These are phyloP conservation scores for Dione vanillae DNA, from an alignment of 2,888 invertebrate genomes.

Conservation along the genomic window DNA sequence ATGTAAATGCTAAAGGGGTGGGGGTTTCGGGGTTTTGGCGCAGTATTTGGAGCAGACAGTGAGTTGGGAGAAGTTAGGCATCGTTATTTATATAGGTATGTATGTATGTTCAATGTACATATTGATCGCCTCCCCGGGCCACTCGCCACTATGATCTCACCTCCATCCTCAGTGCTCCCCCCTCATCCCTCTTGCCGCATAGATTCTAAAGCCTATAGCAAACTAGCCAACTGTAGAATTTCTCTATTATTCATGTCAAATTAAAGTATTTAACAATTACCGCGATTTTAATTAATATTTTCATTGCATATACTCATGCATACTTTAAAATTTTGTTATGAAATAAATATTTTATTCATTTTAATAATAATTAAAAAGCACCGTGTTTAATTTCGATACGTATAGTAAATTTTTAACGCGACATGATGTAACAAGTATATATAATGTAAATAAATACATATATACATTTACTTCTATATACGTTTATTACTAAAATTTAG, in stretches of 20 bases:
- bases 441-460: too few relatives aligned
- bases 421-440: too few relatives aligned
- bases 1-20: conserved; percentile 59
- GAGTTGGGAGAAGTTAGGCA: conserved; percentile 82
- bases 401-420: too few relatives aligned
- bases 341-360: too few relatives aligned
- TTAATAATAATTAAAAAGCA: too few relatives aligned
- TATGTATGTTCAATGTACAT: conserved; percentile 84
- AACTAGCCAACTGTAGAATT: conserved; percentile 60
- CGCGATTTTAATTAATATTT: neutral
- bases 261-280: conserved; percentile 11
- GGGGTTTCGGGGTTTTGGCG: conserved; percentile 76
- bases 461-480: too few relatives aligned
- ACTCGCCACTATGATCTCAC: conserved; percentile 85
- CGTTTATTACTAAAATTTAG: too few relatives aligned
- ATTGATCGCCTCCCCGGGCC: conserved; percentile 83
- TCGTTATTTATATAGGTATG: conserved; percentile 81
- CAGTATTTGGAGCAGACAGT: conserved; percentile 83
- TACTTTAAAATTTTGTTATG: too few relatives aligned
- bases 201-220: conserved; percentile 72
- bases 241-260: conserved; percentile 42
- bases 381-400: too few relatives aligned
- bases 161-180: conserved; percentile 79
- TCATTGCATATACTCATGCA: too few relatives aligned
- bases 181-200: conserved; percentile 66